Conservation (phyloP, 1,140 invertebrate species). For the Euwallacea similis region DNA sequence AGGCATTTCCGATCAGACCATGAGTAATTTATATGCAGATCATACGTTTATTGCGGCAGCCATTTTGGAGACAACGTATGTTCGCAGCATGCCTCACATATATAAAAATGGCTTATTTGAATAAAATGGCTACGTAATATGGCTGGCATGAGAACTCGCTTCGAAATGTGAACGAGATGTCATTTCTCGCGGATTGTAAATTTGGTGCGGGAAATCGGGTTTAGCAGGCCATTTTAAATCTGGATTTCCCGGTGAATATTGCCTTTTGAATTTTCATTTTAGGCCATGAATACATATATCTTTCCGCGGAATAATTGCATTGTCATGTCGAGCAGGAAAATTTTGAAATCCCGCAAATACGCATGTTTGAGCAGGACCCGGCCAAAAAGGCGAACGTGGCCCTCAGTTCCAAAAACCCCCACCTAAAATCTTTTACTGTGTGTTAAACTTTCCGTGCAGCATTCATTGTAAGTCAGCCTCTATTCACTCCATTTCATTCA, state of each 20-base stretch:
- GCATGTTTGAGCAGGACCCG: too few relatives aligned
- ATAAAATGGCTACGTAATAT: constrained; percentile 36
- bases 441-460: too few relatives aligned
- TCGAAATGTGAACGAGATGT: constrained; percentile 10
- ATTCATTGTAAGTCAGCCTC: too few relatives aligned
- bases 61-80: constrained; percentile 41
- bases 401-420: too few relatives aligned
- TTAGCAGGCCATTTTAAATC: constrained; percentile 5
- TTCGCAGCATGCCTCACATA: constrained; percentile 36
- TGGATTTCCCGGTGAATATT: background rate
- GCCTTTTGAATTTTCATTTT: too few relatives aligned
- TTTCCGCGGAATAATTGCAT: too few relatives aligned
- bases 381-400: too few relatives aligned
- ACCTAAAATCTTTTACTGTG: too few relatives aligned
- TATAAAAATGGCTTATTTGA: constrained; percentile 42
- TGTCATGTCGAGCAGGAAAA: too few relatives aligned
- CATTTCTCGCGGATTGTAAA: constrained; percentile 18
- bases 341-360: too few relatives aligned
- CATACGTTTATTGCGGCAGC: constrained; percentile 35
- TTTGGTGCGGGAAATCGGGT: constrained; percentile 3
- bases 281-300: too few relatives aligned
- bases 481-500: too few relatives aligned
- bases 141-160: constrained; percentile 14
- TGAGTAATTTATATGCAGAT: constrained; percentile 41
- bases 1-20: constrained; percentile 21